Base-by-base conservation (phyloP, 1,140 invertebrate genomes). In the Chironomus tepperi region DNA sequence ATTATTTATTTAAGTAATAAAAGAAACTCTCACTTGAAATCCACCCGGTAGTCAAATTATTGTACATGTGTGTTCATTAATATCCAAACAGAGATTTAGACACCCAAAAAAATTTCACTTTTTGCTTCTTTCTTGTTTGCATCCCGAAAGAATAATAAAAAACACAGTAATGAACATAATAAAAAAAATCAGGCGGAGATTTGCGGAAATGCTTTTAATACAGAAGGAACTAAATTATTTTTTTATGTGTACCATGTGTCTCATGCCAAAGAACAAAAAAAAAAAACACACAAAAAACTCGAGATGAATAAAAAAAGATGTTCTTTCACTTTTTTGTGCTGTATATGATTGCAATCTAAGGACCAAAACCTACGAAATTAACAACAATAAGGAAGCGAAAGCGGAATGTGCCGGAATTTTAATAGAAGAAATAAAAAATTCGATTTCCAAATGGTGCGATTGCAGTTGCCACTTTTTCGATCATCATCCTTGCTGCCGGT, bases 221-320 rank as follows among this genome's bases (percentile, higher is more conserved):
- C 18, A 21, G 65, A 18, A 57, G 16, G 9, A 10, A 18, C 65
- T 18, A 1, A 18, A 21, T 9, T n/a, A n/a, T n/a, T 70, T 70
- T 18, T 19, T 19, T 70, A 10, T 70, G 19, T 70, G 65, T 16
- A 18, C 65, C 65, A 70, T 70, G 65, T 70, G 65, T 70, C 65
- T 21, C 18, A 15, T 70, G 65, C 18, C n/a, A n/a, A 57, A n/a
- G 47, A n/a, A 12, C 2, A 57, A 57, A n/a, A 57, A 12, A n/a
- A 57, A 2, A 2, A 57, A 3, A 2, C 10, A 57, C 47, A 57
- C n/a, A 57, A 57, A 57, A 57, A 57, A 57, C 9, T 19, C 18
- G 65, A 18, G 19, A 70, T 70, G 65, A 70, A 70, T 19, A 70
- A 70, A 70, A 70, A 70, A 70, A 70, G 65, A 70, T 70, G 65